Evolutionary conservation across 2,888 invertebrate species (phyloP), one percentile per base, ranked within the genome.

Genomic region (Oligia latruncula): DNA sequence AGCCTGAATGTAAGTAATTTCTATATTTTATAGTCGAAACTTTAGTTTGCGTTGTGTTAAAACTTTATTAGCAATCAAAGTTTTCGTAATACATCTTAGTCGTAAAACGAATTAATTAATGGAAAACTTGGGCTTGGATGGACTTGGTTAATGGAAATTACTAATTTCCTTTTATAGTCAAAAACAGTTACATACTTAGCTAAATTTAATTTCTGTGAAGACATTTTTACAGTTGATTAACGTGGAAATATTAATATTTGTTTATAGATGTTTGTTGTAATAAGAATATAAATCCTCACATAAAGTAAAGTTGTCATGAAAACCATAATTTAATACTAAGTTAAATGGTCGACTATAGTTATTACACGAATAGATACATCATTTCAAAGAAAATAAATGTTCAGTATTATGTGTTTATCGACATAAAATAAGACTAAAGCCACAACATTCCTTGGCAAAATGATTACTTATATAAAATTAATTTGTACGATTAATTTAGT

Each of bases 11-110:
- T 87, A 78, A 83, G 82, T 89, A 84, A 88, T 89, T 85, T 85
- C 87, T 88, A 85, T 88, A 88, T 89, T 92, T 92, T 92, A 93
- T 90, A 78, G 82, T 82, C 67, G 65, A 86, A 85, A 85, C 84
- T 85, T 88, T 74, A 84, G 87, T 90, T 87, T 88, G 4, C 40
- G 85, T 85, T 84, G 83, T 83, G 85, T 90, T 75, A 9, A 79
- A 79, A 79, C 46, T 90, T 90, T 90, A 86, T 87, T 87, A 83
- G 83, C 84, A 60, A 87, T 90, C 77, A 89, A 90, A 79, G 80
- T 77, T 74, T 81, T 77, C 76, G 70, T 70, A 66, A 88, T 88
- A 77, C 77, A 77, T 64, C 86, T 77, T 60, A 88, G 62, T 89
- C 82, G 76, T 89, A 77, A 89, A 89, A 75, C 64, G 64, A 78